Evolutionary conservation across 2,797 vertebrate genomes (phyloP).

Genomic region (Loris lydekkerianus): DNA sequence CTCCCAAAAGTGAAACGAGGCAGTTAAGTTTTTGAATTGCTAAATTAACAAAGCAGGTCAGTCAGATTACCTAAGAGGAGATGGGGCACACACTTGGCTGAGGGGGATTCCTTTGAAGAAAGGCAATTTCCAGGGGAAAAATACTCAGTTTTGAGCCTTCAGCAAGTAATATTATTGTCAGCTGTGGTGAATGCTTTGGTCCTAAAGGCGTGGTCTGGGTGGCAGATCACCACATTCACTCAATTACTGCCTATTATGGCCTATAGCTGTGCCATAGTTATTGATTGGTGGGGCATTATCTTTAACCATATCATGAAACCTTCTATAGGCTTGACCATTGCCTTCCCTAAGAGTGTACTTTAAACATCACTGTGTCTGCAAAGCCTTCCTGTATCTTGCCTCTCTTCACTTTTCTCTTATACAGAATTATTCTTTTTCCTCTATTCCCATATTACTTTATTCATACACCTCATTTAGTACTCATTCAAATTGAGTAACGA

Average conservation of each 20-base stretch:
- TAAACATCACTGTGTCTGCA: not conserved
- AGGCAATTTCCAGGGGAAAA: not conserved
- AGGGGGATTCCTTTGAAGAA: not conserved
- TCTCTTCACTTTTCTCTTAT: constrained; percentile 16
- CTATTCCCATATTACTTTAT: not conserved
- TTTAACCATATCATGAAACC: not conserved
- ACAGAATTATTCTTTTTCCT: not conserved
- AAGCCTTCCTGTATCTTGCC: not conserved
- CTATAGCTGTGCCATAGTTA: not conserved
- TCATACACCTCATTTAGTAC: not conserved
- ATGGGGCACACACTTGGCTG: not conserved
- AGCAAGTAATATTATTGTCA: not conserved
- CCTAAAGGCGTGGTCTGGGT: not conserved
- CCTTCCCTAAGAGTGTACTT: not conserved
- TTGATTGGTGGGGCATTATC: constrained; percentile 17
- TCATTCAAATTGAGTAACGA: not conserved
- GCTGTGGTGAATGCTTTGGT: not conserved
- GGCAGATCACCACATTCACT: not conserved
- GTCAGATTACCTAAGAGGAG: not conserved
- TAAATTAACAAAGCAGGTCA: not conserved
- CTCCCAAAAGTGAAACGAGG: not conserved
- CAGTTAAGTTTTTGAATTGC: not conserved
- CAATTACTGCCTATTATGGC: not conserved
- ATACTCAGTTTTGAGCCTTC: not conserved
- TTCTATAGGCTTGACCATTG: not conserved